These are phyloP conservation scores for Hypocryptadius cinnamomeus DNA, from an alignment of 2,113 vertebrate species.

Conservation along the genomic window DNA sequence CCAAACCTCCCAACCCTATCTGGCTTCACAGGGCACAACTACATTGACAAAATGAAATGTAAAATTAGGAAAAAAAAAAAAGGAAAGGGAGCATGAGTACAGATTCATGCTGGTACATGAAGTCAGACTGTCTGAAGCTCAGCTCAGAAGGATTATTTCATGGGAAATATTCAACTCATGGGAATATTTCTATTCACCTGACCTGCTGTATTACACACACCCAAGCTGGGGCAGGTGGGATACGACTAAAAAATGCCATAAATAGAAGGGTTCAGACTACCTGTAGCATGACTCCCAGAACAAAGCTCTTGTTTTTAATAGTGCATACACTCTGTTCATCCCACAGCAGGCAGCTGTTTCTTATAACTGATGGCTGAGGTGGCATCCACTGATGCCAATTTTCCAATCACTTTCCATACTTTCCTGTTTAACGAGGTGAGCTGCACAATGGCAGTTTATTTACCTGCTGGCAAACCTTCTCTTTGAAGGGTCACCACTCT, in stretches of 20 bases:
- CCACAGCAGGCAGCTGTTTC: slow-evolving; percentile 34
- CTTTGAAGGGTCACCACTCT: slow-evolving; percentile 22
- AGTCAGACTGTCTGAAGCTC: neutral
- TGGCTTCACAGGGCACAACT: neutral
- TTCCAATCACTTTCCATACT: slow-evolving; percentile 29
- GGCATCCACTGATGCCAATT: slow-evolving; percentile 29
- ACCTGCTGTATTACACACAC: neutral
- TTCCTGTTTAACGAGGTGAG: slow-evolving; percentile 23
- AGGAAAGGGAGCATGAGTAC: rapidly evolving
- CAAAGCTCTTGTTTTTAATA: neutral
- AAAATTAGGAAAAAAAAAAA: neutral
- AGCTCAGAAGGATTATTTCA: too few relatives aligned
- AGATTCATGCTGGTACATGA: neutral
- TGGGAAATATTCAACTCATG: too few relatives aligned
- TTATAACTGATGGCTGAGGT: slow-evolving; percentile 16
- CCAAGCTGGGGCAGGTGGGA: neutral
- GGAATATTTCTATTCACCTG: neutral
- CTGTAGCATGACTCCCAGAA: neutral
- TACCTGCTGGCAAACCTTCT: slow-evolving; percentile 11
- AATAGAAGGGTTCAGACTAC: neutral
- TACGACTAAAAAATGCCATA: neutral
- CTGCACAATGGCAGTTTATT: slow-evolving; percentile 22
- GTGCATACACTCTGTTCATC: neutral
- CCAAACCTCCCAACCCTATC: neutral
- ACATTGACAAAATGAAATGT: neutral